Evolutionary conservation across 1,140 invertebrate species (phyloP).

Genomic region (Drosophila nasuta): DNA sequence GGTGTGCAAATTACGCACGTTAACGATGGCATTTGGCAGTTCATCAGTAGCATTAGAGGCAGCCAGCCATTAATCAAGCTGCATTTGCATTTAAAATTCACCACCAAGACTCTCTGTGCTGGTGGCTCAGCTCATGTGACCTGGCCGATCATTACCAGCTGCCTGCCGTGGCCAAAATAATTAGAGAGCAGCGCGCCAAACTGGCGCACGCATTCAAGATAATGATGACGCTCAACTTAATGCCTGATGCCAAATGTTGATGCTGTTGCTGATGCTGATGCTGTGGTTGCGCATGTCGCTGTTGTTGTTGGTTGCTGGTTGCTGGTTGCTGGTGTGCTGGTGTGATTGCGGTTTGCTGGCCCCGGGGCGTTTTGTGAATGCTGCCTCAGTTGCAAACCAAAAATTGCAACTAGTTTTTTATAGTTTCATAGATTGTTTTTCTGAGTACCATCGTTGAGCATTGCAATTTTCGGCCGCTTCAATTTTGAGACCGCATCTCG

Average conservation of each 20-base stretch:
- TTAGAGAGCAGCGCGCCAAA: slow-evolving; percentile 45
- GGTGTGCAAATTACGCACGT: slow-evolving; percentile 58
- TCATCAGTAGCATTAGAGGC: slow-evolving; percentile 52
- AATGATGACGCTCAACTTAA: slow-evolving; percentile 9
- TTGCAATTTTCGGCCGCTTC: slow-evolving; percentile 40
- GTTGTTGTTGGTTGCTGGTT: background rate
- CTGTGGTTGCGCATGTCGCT: background rate
- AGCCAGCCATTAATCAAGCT: slow-evolving; percentile 66
- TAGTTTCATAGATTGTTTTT: slow-evolving; percentile 22
- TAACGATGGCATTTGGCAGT: slow-evolving; percentile 59
- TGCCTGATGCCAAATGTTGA: slow-evolving; percentile 7
- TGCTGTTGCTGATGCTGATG: slow-evolving; percentile 3
- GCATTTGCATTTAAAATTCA: slow-evolving; percentile 59
- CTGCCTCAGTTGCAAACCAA: slow-evolving; percentile 28
- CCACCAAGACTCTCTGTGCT: background rate
- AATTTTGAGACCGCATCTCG: slow-evolving; percentile 18
- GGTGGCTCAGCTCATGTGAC: slow-evolving; percentile 39
- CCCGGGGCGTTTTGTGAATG: slow-evolving; percentile 23
- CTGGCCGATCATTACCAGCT: slow-evolving; percentile 61
- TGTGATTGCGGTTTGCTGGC: slow-evolving; percentile 1
- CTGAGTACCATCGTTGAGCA: slow-evolving; percentile 33
- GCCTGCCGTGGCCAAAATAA: slow-evolving; percentile 46
- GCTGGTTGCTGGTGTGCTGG: background rate
- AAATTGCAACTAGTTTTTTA: slow-evolving; percentile 54
- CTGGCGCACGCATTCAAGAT: slow-evolving; percentile 62